Evolutionary conservation across 1,140 invertebrate species (phyloP).

Genomic region (Metopolophium dirhodum): DNA sequence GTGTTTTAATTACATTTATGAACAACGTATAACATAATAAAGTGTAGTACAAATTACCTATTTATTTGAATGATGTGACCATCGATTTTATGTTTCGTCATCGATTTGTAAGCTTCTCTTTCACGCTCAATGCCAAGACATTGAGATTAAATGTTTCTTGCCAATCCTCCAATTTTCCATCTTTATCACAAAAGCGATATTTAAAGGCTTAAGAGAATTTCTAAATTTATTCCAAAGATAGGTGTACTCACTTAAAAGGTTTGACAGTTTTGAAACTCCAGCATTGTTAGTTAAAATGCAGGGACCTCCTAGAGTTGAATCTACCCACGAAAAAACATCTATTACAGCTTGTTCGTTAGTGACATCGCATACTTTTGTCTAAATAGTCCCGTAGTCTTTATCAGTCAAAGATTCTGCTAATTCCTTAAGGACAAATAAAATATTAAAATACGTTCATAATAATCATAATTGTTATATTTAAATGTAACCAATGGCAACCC

Average conservation of each 20-base stretch:
- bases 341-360: constrained; percentile 65
- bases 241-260: constrained; percentile 38
- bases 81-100: constrained; percentile 64
- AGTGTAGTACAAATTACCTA: constrained; percentile 63
- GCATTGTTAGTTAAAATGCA: constrained; percentile 64
- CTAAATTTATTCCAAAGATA: not conserved
- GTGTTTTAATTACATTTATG: constrained; percentile 28
- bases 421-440: not conserved
- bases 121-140: constrained; percentile 67
- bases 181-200: constrained; percentile 43
- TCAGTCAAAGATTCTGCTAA: not conserved
- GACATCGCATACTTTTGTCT: constrained; percentile 66
- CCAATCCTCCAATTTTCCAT: constrained; percentile 63
- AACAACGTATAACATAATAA: not conserved
- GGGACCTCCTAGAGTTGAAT: constrained; percentile 64
- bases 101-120: constrained; percentile 67
- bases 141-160: constrained; percentile 68
- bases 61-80: constrained; percentile 75
- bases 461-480: too few species aligned
- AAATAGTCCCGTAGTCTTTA: constrained; percentile 61
- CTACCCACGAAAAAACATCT: constrained; percentile 64
- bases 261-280: constrained; percentile 31
- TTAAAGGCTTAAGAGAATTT: not conserved
- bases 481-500: too few species aligned
- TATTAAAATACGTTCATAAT: not conserved